Percentiles rank a stretch among this genome's conserved stretches.
phyloP scores from a whole-genome alignment of 2,797 vertebrate genomes.

The Cichlasoma orientale region DNA sequence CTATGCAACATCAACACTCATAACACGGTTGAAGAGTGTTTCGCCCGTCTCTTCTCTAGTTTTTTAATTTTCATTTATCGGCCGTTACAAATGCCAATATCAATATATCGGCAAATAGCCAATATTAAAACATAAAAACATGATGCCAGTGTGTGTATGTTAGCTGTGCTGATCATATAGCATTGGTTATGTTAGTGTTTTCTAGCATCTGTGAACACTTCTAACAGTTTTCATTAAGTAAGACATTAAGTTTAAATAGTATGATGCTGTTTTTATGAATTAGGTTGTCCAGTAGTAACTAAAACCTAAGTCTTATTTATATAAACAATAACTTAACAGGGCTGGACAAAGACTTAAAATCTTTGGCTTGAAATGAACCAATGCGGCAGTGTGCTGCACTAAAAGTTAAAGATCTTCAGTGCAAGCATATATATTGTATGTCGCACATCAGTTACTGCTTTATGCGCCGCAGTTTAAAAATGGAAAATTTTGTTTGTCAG shows the following conservation, averaged over 20 bases:
- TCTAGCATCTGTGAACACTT: background rate
- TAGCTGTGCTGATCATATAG: background rate
- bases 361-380: background rate
- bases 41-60: background rate
- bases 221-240: background rate
- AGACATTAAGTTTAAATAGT: background rate
- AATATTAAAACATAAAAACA: background rate
- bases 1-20: background rate
- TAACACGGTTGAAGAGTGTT: background rate
- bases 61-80: background rate
- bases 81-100: background rate
- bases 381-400: background rate
- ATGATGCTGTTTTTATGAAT: background rate
- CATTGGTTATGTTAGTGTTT: background rate
- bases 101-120: background rate
- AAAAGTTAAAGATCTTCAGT: background rate
- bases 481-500: constrained; percentile 20
- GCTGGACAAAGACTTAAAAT: background rate
- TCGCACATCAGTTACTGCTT: background rate
- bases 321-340: background rate
- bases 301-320: background rate
- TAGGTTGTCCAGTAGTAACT: background rate
- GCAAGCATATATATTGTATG: background rate
- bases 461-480: constrained; percentile 6
- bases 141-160: background rate